Conservation (phyloP, 2,797 vertebrate genomes). For the Tokudaia tokunoshimensis region DNA sequence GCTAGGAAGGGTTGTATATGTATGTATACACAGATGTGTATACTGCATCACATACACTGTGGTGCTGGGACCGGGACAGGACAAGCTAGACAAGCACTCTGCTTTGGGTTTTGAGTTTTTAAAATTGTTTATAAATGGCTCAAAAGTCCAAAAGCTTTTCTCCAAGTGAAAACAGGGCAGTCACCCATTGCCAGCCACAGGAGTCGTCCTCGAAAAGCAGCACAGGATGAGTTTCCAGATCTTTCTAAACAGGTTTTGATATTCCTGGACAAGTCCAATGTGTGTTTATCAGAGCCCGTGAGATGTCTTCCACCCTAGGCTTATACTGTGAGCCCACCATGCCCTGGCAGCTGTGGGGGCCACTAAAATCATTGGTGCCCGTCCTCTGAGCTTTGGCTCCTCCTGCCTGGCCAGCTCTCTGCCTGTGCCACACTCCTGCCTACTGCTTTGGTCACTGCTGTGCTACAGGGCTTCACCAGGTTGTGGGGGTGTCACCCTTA, state of each 20-base stretch:
- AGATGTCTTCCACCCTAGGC: not conserved
- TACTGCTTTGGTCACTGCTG: not conserved
- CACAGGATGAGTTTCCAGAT: not conserved
- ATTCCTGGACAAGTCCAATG: not conserved
- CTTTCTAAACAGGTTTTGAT: not conserved
- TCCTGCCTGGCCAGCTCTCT: not conserved
- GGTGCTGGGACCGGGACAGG: not conserved
- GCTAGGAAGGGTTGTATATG: not conserved
- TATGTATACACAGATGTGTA: not conserved
- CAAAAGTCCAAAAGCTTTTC: not conserved
- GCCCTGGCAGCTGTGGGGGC: not conserved
- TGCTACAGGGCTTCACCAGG: not conserved
- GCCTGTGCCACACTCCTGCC: not conserved
- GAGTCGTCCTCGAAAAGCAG: not conserved
- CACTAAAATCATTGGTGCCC: not conserved
- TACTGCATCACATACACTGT: not conserved
- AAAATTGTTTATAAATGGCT: slow-evolving; percentile 4
- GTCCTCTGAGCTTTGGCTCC: not conserved
- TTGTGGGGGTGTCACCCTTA: not conserved
- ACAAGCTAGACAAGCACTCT: not conserved
- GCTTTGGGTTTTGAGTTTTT: not conserved
- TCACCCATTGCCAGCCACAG: not conserved
- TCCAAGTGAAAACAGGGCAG: not conserved
- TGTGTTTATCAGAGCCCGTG: not conserved
- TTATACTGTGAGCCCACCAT: not conserved